A percentile compares a stretch with the other conserved stretches of the same genome.
phyloP scores from a whole-genome alignment of 2,113 vertebrate species.

The Limnothrissa miodon region DNA sequence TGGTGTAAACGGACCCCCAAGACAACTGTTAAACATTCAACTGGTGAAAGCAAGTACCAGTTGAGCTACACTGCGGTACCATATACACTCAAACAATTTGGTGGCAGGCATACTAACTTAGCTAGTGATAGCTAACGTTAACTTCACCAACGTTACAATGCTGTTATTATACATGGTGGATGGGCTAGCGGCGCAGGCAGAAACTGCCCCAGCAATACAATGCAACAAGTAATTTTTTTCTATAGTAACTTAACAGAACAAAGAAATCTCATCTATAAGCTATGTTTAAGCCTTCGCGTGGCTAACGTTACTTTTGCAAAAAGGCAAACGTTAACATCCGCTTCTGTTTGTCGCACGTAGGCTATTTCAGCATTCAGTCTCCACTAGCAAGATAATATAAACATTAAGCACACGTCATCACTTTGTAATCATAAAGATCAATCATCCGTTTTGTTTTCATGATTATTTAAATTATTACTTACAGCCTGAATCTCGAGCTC shows the following conservation, averaged over 20 bases:
- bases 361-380: background rate
- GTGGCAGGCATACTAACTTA: background rate
- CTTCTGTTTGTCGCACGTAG: background rate
- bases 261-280: background rate
- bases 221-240: too few species aligned
- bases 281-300: background rate
- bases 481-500: conserved; percentile 63
- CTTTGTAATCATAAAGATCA: background rate
- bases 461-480: conserved; percentile 48
- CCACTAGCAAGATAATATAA: too few species aligned
- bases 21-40: too few species aligned
- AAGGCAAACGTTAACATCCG: background rate
- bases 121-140: background rate
- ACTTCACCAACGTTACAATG: too few species aligned
- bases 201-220: background rate
- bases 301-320: too few species aligned
- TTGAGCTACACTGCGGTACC: background rate
- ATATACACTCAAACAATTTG: background rate
- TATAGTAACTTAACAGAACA: background rate
- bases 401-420: too few species aligned
- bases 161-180: background rate
- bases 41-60: too few species aligned
- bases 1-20: too few species aligned
- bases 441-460: background rate
- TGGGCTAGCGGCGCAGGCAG: background rate